These are phyloP conservation scores for Mamestra configurata DNA, from an alignment of 1,140 invertebrate genomes.

Conservation along the genomic window DNA sequence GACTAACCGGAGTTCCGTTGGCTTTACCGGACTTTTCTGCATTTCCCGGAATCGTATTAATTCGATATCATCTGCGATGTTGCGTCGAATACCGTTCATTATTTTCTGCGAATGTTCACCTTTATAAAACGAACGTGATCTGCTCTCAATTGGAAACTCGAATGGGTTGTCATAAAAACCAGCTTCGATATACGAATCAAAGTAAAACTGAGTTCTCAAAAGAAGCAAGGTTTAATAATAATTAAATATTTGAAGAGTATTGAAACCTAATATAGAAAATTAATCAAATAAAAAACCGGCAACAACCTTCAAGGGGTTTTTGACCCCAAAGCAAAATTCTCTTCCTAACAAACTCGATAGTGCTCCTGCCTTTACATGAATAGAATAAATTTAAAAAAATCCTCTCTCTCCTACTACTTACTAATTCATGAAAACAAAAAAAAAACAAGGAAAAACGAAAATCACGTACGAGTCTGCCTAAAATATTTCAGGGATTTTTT, in stretches of 20 bases:
- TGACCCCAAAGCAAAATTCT: neutral
- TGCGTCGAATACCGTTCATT: too few relatives aligned
- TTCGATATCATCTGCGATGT: too few relatives aligned
- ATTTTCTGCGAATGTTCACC: too few relatives aligned
- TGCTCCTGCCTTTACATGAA: neutral
- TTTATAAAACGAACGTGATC: too few relatives aligned
- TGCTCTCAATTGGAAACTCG: too few relatives aligned
- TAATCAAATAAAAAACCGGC: neutral
- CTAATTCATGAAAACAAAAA: conserved; percentile 8
- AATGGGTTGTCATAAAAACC: too few relatives aligned
- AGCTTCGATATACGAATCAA: too few relatives aligned
- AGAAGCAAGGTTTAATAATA: too few relatives aligned
- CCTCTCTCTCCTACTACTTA: neutral
- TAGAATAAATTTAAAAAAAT: conserved; percentile 1
- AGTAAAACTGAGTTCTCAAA: too few relatives aligned
- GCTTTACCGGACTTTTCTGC: neutral
- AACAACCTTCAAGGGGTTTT: neutral
- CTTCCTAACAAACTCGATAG: neutral
- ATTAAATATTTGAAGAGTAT: too few relatives aligned
- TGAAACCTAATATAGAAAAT: neutral
- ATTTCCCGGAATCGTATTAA: conserved; percentile 2
- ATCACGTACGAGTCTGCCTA: neutral
- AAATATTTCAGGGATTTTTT: neutral
- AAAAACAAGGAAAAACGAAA: conserved; percentile 12
- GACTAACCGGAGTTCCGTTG: neutral